Evolutionary conservation across 2,113 vertebrate genomes (phyloP), one percentile per base, ranked within the genome.

Genomic region (Orientallactaga bullata): DNA sequence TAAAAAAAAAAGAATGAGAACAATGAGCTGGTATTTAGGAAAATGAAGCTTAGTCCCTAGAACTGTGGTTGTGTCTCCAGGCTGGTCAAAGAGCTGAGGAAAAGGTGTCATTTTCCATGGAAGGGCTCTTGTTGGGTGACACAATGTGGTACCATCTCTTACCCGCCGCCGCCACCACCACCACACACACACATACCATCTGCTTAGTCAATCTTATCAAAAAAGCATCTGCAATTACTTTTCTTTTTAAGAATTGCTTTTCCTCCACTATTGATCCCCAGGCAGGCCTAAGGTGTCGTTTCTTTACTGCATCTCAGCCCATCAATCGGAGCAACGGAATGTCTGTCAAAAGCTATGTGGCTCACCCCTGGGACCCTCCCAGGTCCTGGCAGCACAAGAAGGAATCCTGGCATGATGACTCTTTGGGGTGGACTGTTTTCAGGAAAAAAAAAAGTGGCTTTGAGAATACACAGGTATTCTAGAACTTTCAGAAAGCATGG

Each of bases 161-260:
- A 55, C 96, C 97, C 80, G 97, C 97, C 94, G 98, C n/a, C n/a
- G n/a, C n/a, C n/a, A n/a, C n/a, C n/a, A n/a, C n/a, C 42, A 47
- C 42, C 42, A 47, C 42, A 47, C 42, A 47, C 42, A 47, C 42
- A 47, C 42, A 47, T 47, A 47, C 97, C 96, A 96, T 97, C 97
- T 97, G 97, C 93, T 98, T 93, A 96, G 95, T 24, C 97, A 96
- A 97, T 97, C 97, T 97, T 97, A 97, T 98, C 98, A 97, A 97
- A 98, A 98, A 97, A 97, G 97, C 97, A 97, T 98, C 97, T 97
- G 94, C 95, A 97, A 96, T 97, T 97, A 97, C 97, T 73, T 84
- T 89, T 87, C 80, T 98, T 98, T 98, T 76, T 93, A 96, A 98
- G 98, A 98, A 98, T 98, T 93, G 96, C 96, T 97, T 98, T 97